Conservation (phyloP, 2,888 invertebrate genomes). For the Carterocephalus palaemon region DNA sequence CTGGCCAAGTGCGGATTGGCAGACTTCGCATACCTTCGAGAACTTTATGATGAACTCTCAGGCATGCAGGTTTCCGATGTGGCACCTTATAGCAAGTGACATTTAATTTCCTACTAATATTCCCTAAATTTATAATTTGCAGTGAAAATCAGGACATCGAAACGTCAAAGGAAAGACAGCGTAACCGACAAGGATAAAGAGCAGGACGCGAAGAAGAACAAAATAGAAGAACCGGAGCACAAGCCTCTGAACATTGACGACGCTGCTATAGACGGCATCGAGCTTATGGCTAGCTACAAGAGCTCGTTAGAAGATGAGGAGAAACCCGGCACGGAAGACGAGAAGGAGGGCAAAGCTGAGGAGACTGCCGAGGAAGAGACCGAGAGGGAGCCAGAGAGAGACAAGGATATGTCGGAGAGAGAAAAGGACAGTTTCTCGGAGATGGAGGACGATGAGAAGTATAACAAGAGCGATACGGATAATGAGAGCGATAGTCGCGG, state of each 20-base stretch:
- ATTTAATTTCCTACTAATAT: too few species aligned
- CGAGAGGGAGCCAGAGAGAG: slow-evolving; percentile 40
- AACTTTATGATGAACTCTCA: too few species aligned
- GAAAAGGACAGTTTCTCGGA: slow-evolving; percentile 74
- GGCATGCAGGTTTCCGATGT: too few species aligned
- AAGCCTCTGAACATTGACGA: slow-evolving; percentile 68
- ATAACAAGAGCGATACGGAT: slow-evolving; percentile 68
- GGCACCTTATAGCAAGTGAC: too few species aligned
- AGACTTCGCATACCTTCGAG: too few species aligned
- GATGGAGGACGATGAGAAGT: slow-evolving; percentile 74
- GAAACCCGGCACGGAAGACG: slow-evolving; percentile 63
- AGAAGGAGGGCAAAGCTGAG: slow-evolving; percentile 57
- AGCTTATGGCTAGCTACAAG: slow-evolving; percentile 68
- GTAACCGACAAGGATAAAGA: slow-evolving; percentile 75
- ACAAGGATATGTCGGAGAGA: slow-evolving; percentile 53
- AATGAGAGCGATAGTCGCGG: slow-evolving; percentile 68
- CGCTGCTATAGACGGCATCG: slow-evolving; percentile 73
- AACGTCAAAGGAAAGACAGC: slow-evolving; percentile 80
- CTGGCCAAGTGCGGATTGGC: too few species aligned
- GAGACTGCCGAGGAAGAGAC: slow-evolving; percentile 58
- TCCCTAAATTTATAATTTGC: too few species aligned
- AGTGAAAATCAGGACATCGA: slow-evolving; percentile 66
- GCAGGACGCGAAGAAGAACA: slow-evolving; percentile 60
- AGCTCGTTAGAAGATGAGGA: slow-evolving; percentile 60
- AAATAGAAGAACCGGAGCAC: slow-evolving; percentile 50